Evolutionary conservation across 1,140 invertebrate species (phyloP), one percentile per base, ranked within the genome.

Genomic region (Drosophila jambulina): DNA sequence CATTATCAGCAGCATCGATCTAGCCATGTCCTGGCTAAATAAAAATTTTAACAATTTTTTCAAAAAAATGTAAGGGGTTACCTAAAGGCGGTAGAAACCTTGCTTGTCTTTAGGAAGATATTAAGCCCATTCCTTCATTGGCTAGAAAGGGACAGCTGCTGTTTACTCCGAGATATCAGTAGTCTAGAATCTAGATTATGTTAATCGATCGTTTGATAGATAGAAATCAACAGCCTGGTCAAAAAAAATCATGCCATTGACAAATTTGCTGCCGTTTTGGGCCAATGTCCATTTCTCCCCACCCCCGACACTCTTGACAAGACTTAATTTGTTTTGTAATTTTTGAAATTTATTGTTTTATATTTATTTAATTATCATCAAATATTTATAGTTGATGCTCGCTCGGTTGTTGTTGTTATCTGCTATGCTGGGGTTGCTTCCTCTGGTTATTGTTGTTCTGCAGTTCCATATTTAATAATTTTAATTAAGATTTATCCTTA

Each of bases 401-500:
- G 78, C 51, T 54, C 51, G 29, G 29, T 53, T 54, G 68, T 80
- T 79, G 65, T 80, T 77, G 74, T 88, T 88, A 70, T 60, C 70
- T 87, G 75, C 68, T 80, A 64, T 78, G 70, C 90, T 81, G 84
- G 10, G 48, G 48, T 83, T 87, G 80, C 82, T 82, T 83, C 63
- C 75, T 88, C 65, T 87, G 75, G 75, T 78, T 51, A 32, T 51
- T 82, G 74, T 25, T 54, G 54, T 78, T 78, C 65, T 78, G 64
- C 58, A 54, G 72, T 76, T 38, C 32, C 29, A 32, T 75, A 68
- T 68, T 60, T 59, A 17, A 83, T 85, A 84, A 54, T 71, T 70
- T 75, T 88, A 81, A 84, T 90, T 88, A 88, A 84, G 84, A 85
- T 75, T 85, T 79, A 81, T 88, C 81, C 85, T 88, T 88, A 88